A percentile compares a stretch with the other conserved stretches of the same genome.
Evolutionary conservation across 2,888 invertebrate species (phyloP).

Genomic region (Diploptera punctata): DNA sequence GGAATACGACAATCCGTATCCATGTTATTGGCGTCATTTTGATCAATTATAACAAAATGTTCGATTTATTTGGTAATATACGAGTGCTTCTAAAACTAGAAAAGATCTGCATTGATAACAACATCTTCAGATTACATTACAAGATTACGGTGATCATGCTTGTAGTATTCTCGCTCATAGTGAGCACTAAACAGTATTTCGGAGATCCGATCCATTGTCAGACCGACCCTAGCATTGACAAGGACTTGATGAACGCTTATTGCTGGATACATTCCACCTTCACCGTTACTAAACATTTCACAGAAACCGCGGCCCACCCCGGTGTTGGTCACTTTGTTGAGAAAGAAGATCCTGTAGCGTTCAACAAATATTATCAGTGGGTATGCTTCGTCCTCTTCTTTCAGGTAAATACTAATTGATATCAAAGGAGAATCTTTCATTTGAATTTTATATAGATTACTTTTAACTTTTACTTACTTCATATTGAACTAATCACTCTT

Average conservation of each 20-base stretch:
- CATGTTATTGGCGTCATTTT: too few relatives aligned
- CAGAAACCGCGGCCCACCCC: slow-evolving; percentile 40
- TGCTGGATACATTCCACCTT: slow-evolving; percentile 83
- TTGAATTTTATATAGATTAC: too few relatives aligned
- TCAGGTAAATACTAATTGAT: too few relatives aligned
- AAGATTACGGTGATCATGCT: slow-evolving; percentile 74
- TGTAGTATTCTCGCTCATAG: slow-evolving; percentile 73
- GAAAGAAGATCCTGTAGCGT: slow-evolving; percentile 59
- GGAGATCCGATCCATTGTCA: slow-evolving; percentile 86
- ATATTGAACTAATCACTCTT: too few relatives aligned
- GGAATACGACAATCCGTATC: too few relatives aligned
- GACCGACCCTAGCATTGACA: slow-evolving; percentile 66
- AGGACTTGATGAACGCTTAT: slow-evolving; percentile 52
- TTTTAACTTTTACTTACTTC: too few relatives aligned
- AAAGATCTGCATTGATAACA: slow-evolving; percentile 75
- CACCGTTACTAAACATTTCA: slow-evolving; percentile 57
- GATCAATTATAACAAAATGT: too few relatives aligned
- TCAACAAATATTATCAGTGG: slow-evolving; percentile 75
- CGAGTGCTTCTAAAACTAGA: slow-evolving; percentile 71
- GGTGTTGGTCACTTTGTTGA: slow-evolving; percentile 58
- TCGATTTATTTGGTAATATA: slow-evolving; percentile 71
- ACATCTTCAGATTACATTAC: slow-evolving; percentile 77
- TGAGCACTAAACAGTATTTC: slow-evolving; percentile 84
- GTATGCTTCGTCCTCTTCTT: slow-evolving; percentile 71
- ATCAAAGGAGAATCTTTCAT: too few relatives aligned